Evolutionary conservation across 2,888 invertebrate genomes (phyloP).

Genomic region (Acanthopleura granulata): DNA sequence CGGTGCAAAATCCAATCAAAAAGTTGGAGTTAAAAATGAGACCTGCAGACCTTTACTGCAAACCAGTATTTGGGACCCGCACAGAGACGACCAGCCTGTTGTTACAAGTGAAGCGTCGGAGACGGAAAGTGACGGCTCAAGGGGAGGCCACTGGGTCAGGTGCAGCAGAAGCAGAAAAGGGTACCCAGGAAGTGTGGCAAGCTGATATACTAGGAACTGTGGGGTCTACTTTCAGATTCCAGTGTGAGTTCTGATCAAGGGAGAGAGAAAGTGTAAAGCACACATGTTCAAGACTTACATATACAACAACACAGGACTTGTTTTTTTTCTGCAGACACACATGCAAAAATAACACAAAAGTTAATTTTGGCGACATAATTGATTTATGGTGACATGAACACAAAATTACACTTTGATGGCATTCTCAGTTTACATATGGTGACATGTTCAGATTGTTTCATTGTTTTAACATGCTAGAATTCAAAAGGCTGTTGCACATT

Average conservation of each 20-base stretch:
- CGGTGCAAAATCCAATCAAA: slow-evolving; percentile 15
- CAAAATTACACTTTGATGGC: too few species aligned
- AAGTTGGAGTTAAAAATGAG: slow-evolving; percentile 79
- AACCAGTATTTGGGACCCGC: slow-evolving; percentile 81
- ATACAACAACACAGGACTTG: too few species aligned
- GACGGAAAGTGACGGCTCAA: slow-evolving; percentile 65
- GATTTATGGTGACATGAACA: too few species aligned
- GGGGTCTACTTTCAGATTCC: slow-evolving; percentile 67
- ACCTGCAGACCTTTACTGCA: slow-evolving; percentile 85
- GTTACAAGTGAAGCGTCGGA: slow-evolving; percentile 77
- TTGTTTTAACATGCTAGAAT: too few species aligned
- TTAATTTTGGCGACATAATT: too few species aligned
- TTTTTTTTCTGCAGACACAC: too few species aligned
- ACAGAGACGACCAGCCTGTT: slow-evolving; percentile 79
- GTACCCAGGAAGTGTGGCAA: slow-evolving; percentile 46
- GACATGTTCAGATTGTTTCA: too few species aligned
- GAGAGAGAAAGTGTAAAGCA: too few species aligned
- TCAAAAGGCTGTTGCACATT: too few species aligned
- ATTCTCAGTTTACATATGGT: too few species aligned
- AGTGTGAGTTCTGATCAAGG: slow-evolving; percentile 50
- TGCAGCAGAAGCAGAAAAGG: slow-evolving; percentile 16
- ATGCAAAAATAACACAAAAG: too few species aligned
- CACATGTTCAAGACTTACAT: too few species aligned
- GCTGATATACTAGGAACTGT: slow-evolving; percentile 69
- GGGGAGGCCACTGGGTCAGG: slow-evolving; percentile 23